Percentiles rank a stretch among this genome's conserved stretches.
phyloP scores from a whole-genome alignment of 2,888 invertebrate species.

The Chymomyza fuscimana region DNA sequence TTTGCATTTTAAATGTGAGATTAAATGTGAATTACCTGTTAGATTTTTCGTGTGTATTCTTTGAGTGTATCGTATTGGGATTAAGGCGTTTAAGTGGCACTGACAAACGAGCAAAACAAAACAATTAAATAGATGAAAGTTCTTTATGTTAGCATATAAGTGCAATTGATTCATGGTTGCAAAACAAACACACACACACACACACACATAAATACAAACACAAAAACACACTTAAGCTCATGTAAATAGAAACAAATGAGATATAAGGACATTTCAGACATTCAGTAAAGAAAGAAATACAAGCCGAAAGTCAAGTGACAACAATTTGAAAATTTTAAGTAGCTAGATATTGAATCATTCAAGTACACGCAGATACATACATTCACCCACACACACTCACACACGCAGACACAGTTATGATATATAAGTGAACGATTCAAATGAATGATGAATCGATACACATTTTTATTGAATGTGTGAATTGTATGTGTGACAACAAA shows the following conservation, averaged over 20 bases:
- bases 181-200: constrained; percentile 30
- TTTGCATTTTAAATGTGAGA: constrained; percentile 69
- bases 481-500: constrained; percentile 59
- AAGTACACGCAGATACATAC: constrained; percentile 19
- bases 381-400: constrained; percentile 11
- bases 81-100: constrained; percentile 44
- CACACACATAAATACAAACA: background rate
- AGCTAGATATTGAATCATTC: constrained; percentile 42
- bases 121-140: constrained; percentile 34
- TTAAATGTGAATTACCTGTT: constrained; percentile 67
- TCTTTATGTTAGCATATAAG: constrained; percentile 5
- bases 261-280: background rate
- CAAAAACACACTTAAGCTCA: background rate
- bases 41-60: constrained; percentile 38
- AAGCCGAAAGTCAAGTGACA: background rate
- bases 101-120: constrained; percentile 25
- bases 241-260: background rate
- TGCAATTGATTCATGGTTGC: constrained; percentile 18
- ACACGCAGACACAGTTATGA: constrained; percentile 1
- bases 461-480: constrained; percentile 73
- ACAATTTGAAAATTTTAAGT: constrained; percentile 43
- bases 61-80: constrained; percentile 24
- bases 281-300: background rate
- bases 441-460: constrained; percentile 51
- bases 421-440: constrained; percentile 25